A percentile compares a stretch with the other conserved stretches of the same genome.
Conservation (phyloP, 2,113 vertebrate genomes). For the Passer domesticus region DNA sequence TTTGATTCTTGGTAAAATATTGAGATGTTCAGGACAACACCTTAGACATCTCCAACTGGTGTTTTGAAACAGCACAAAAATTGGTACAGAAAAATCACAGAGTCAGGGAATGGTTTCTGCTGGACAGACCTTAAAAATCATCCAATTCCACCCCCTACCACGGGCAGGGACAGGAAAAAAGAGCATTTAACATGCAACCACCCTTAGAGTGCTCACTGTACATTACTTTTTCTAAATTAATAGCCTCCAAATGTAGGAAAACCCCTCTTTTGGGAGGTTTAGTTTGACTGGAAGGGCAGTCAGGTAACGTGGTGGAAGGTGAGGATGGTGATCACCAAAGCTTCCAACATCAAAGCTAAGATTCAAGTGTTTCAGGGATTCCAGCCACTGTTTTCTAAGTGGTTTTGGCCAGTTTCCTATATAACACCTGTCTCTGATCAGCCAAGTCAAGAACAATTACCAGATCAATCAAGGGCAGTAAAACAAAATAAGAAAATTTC, state of each 20-base stretch:
- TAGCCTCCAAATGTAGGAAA: not conserved
- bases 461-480: too few species aligned
- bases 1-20: not conserved
- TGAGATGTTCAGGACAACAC: not conserved
- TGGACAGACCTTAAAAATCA: not conserved
- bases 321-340: not conserved
- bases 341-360: not conserved
- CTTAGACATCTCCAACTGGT: not conserved
- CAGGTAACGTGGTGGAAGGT: accelerated
- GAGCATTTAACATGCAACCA: not conserved
- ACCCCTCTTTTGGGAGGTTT: not conserved
- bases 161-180: not conserved
- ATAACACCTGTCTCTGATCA: not conserved
- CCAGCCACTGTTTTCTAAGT: not conserved
- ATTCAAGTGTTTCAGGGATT: not conserved
- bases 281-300: not conserved
- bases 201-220: too few species aligned
- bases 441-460: not conserved
- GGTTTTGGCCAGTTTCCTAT: not conserved
- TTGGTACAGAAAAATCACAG: not conserved
- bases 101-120: not conserved
- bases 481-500: not conserved
- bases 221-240: not conserved
- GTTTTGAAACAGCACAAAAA: not conserved
- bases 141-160: not conserved